Percentiles rank a stretch among this genome's conserved stretches.
Evolutionary conservation across 2,113 vertebrate species (phyloP).

Genomic region (Pollachius pollachius): DNA sequence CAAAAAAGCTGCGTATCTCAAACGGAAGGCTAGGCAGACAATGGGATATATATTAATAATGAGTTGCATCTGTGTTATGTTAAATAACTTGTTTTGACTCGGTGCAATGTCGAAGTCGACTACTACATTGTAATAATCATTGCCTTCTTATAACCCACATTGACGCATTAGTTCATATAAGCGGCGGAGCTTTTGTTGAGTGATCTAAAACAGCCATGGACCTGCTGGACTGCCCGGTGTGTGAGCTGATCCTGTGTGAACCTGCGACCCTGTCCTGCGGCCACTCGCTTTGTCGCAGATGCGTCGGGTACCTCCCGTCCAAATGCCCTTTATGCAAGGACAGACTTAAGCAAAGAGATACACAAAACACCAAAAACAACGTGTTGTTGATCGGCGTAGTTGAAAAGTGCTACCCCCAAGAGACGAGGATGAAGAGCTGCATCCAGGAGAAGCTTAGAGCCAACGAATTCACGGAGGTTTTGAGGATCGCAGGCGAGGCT

Average conservation of each 20-base stretch:
- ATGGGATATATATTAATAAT: too few relatives aligned
- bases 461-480: slow-evolving; percentile 71
- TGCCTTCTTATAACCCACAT: too few relatives aligned
- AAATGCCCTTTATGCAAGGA: slow-evolving; percentile 77
- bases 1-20: too few relatives aligned
- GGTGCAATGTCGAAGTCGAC: too few relatives aligned
- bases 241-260: slow-evolving; percentile 77
- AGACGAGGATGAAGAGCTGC: slow-evolving; percentile 57
- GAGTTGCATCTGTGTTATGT: too few relatives aligned
- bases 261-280: slow-evolving; percentile 83
- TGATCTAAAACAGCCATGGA: slow-evolving; percentile 66
- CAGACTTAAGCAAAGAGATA: slow-evolving; percentile 63
- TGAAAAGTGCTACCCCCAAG: slow-evolving; percentile 75
- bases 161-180: too few relatives aligned
- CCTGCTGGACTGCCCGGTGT: slow-evolving; percentile 78
- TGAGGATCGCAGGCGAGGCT: slow-evolving; percentile 69
- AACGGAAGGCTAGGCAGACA: too few relatives aligned
- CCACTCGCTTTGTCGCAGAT: slow-evolving; percentile 82
- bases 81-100: too few relatives aligned
- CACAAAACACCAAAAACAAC: slow-evolving; percentile 62
- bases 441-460: slow-evolving; percentile 65
- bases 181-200: background rate
- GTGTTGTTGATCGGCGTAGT: slow-evolving; percentile 76
- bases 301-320: slow-evolving; percentile 63
- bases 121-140: too few relatives aligned